Conservation (phyloP, 2,888 invertebrate genomes). For the Drosophila barbarae region DNA sequence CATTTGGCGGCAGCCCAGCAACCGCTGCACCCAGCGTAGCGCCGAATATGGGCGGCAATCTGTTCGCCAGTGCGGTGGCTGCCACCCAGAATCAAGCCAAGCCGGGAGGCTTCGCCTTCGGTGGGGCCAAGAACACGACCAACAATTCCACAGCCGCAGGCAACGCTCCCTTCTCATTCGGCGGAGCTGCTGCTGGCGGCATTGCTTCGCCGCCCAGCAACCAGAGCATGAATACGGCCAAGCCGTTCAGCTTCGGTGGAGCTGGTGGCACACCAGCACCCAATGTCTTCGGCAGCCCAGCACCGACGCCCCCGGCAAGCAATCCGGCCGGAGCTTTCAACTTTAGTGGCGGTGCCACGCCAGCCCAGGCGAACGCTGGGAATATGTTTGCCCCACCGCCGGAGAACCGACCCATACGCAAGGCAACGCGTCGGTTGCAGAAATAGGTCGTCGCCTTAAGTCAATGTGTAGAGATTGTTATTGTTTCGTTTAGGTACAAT, state of each 20-base stretch:
- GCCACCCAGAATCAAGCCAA: conserved; percentile 37
- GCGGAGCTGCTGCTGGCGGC: conserved; percentile 35
- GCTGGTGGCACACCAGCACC: conserved; percentile 13
- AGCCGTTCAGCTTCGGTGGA: conserved; percentile 61
- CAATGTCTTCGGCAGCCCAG: conserved; percentile 53
- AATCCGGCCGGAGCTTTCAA: conserved; percentile 47
- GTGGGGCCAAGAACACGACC: conserved; percentile 25
- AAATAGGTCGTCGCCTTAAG: conserved; percentile 47
- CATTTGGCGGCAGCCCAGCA: conserved; percentile 13
- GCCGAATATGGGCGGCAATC: conserved; percentile 44
- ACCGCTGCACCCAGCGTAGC: conserved; percentile 19
- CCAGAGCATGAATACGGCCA: conserved; percentile 38
- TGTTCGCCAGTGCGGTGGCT: conserved; percentile 58
- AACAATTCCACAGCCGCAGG: conserved; percentile 6
- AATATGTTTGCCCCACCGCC: conserved; percentile 63
- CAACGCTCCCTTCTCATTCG: conserved; percentile 59
- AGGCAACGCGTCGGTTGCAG: conserved; percentile 74
- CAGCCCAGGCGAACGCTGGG: conserved; percentile 49
- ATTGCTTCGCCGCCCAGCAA: conserved; percentile 16
- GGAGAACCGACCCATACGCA: conserved; percentile 64
- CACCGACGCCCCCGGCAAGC: conserved; percentile 18
- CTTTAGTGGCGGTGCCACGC: conserved; percentile 46
- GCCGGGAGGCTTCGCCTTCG: conserved; percentile 62
- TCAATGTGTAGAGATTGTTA: background rate
- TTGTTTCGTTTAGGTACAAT: conserved; percentile 12